Base-by-base conservation (phyloP, 2,888 invertebrate species). In the Tetheella fluctuosa region DNA sequence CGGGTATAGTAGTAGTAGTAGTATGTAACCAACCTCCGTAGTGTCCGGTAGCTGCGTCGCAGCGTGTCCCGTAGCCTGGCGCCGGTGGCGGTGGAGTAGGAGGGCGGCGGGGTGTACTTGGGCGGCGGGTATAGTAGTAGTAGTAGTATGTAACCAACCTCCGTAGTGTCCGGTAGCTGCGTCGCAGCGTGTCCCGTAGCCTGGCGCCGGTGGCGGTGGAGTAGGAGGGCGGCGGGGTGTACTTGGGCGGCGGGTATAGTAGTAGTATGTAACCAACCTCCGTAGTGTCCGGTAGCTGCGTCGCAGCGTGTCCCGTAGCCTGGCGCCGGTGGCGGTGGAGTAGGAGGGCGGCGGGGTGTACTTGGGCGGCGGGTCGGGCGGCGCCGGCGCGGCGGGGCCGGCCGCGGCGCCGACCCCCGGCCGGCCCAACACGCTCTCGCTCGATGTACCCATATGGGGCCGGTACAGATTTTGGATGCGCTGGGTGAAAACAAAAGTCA, bases 311-410 rank as follows among this genome's bases (percentile, higher is more conserved):
- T 96, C 96, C 0, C 97, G 94, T 62, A 97, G 94, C 48, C 97
- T 89, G 0, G 97, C 97, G 1, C 98, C 98, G 0, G 98, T 98
- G 0, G 98, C 98, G 5, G 98, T 98, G 34, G 97, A 97, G 83
- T 98, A 98, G 0, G 97, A 97, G 0, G 98, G 98, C 2, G 98
- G 98, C 0, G 98, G 98, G 0, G 98, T 98, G 88, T 98, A 98
- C 85, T 98, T 98, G 57, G 98, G 98, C 4, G 98, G 98, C 1
- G 97, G 97, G 91, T 97, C 97, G 60, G 88, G 71, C 20, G 79
- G 73, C 42, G 77, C 70, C 25, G 39, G 68, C 52, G 59, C 96
- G 62, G 54, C 61, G 58, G 52, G 64, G 60, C 39, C 39, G 37
- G 57, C 52, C 4, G 59, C 13, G 68, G 53, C 68, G 37, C 59